Evolutionary conservation across 2,113 vertebrate genomes (phyloP), one percentile per base, ranked within the genome.

Genomic region (Hypanus sabinus): DNA sequence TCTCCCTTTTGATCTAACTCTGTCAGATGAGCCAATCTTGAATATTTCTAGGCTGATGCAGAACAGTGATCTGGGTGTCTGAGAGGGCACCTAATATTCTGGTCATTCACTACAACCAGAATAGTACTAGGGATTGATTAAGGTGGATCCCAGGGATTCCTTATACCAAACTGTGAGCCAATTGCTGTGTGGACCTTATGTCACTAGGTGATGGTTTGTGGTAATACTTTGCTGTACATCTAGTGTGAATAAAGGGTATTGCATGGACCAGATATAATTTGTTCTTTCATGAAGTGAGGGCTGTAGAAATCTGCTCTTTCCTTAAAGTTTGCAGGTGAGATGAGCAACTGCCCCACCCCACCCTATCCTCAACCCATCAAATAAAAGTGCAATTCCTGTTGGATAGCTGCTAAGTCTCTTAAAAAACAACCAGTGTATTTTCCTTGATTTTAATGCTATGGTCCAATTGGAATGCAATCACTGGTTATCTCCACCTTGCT

Each of bases 201-300:
- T 36, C 90, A 73, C 90, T 46, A 73, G 62, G 46, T 93, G 65
- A 93, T 93, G 90, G 68, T 93, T 93, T 73, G 33, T 93, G 90
- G 90, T 93, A 73, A 73, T 93, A 73, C 36, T 93, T 70, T 93
- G 60, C 33, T 75, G 91, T 93, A 93, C 33, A 93, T 46, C 68
- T 71, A 73, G 91, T 93, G 68, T 46, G 46, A 71, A 46, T 93
- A 46, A 73, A 71, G 36, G 91, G 91, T 73, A 73, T 70, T 73
- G 38, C 65, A 73, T 93, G 91, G 68, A 55, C 70, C 68, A 73
- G 91, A 93, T 30, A 68, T 14, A 62, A 65, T 88, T 87, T 88
- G 85, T 88, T 65, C 65, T 88, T 88, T 60, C 57, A 88, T 88
- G 60, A 88, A 88, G 9, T 88, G 16, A 88, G 85, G 85, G n/a